Evolutionary conservation across 2,113 vertebrate genomes (phyloP).

Genomic region (Nansenia antarctica): DNA sequence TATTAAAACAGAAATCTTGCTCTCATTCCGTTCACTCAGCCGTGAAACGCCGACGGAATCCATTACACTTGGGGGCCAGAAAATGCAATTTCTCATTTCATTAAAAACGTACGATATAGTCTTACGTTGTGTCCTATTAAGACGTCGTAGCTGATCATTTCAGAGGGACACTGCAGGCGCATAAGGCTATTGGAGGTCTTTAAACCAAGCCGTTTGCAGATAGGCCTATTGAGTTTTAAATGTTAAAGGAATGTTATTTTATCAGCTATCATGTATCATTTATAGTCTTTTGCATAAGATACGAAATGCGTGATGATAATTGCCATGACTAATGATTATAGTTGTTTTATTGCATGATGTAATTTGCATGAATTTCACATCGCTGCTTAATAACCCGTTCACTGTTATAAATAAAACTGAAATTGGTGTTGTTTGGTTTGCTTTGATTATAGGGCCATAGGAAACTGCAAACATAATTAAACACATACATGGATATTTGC

Average conservation of each 20-base stretch:
- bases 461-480: neutral
- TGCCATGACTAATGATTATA: conserved; percentile 90
- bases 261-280: no score
- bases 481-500: neutral
- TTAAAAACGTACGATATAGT: conserved; percentile 96
- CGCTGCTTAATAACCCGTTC: conserved; percentile 90
- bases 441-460: conserved; percentile 65
- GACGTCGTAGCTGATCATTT: conserved; percentile 95
- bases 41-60: conserved; percentile 93
- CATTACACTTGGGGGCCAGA: conserved; percentile 91
- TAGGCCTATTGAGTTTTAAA: conserved; percentile 25
- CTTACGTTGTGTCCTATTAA: conserved; percentile 91
- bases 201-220: conserved; percentile 64
- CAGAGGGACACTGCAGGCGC: conserved; percentile 79
- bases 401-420: conserved; percentile 89
- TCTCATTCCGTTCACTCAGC: conserved; percentile 96
- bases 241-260: neutral
- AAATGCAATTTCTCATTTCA: conserved; percentile 98
- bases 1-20: conserved; percentile 94
- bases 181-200: conserved; percentile 52
- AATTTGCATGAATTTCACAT: conserved; percentile 95
- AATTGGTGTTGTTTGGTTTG: conserved; percentile 90
- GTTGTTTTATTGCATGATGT: conserved; percentile 88
- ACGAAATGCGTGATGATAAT: conserved; percentile 85
- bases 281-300: conserved; percentile 84